A percentile compares a stretch with the other conserved stretches of the same genome.
Evolutionary conservation across 1,140 invertebrate species (phyloP).

Genomic region (Aporrectodea caliginosa): DNA sequence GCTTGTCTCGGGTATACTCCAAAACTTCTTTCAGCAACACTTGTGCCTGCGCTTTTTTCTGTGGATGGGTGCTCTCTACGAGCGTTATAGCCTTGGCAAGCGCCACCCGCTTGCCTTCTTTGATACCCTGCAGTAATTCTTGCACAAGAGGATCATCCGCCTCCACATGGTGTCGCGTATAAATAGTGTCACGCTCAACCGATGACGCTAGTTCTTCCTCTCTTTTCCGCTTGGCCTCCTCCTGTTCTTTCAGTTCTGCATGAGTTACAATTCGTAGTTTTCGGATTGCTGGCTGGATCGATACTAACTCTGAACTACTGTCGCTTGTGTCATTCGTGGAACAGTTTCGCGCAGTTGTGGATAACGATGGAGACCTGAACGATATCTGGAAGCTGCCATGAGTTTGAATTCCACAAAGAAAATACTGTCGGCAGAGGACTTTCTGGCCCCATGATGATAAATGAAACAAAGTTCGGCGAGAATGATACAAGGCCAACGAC

Average conservation of each 20-base stretch:
- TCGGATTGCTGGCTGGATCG: background rate
- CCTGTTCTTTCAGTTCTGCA: background rate
- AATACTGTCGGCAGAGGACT: background rate
- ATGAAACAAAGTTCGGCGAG: background rate
- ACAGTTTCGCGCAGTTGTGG: no score
- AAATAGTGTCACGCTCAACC: slow-evolving; percentile 1
- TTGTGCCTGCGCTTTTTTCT: slow-evolving; percentile 56
- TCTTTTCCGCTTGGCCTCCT: background rate
- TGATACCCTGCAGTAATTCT: slow-evolving; percentile 47
- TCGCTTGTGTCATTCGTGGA: background rate
- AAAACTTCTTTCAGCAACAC: slow-evolving; percentile 55
- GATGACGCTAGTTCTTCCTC: background rate
- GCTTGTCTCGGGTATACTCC: slow-evolving; percentile 43
- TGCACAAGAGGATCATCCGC: slow-evolving; percentile 35
- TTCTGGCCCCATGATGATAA: background rate
- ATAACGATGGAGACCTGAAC: no score
- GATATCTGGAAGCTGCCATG: no score
- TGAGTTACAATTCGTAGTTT: background rate
- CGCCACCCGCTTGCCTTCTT: slow-evolving; percentile 47
- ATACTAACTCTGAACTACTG: background rate
- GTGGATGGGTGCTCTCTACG: slow-evolving; percentile 58
- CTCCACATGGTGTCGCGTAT: slow-evolving; percentile 4
- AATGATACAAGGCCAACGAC: background rate
- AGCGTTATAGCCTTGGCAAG: slow-evolving; percentile 61
- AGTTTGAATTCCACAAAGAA: background rate